Evolutionary conservation across 2,888 invertebrate species (phyloP).

Genomic region (Omphaloscelis lunosa): DNA sequence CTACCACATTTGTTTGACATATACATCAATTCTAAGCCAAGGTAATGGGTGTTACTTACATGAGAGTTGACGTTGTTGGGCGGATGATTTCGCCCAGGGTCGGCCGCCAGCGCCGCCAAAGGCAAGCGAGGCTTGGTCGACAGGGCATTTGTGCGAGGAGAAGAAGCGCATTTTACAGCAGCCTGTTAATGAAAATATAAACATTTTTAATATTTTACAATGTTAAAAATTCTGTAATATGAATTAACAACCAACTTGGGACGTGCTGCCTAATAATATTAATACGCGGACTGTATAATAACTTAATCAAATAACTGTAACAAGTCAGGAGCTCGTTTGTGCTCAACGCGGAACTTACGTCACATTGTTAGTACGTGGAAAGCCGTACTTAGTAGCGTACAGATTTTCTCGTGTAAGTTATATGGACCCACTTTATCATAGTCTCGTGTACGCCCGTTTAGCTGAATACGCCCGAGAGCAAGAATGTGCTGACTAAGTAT

Average conservation of each 20-base stretch:
- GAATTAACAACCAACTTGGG: not conserved
- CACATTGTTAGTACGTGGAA: slow-evolving; percentile 68
- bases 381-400: slow-evolving; percentile 63
- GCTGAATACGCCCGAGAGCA: slow-evolving; percentile 70
- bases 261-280: not conserved
- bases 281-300: slow-evolving; percentile 10
- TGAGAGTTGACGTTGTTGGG: slow-evolving; percentile 89
- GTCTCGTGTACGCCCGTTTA: slow-evolving; percentile 59
- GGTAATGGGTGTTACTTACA: slow-evolving; percentile 78
- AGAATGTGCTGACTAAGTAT: slow-evolving; percentile 74
- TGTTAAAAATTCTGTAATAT: not conserved
- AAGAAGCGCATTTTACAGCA: slow-evolving; percentile 89
- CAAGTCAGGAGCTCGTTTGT: slow-evolving; percentile 63
- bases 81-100: slow-evolving; percentile 86
- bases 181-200: slow-evolving; percentile 76
- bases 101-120: slow-evolving; percentile 84
- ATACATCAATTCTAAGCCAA: slow-evolving; percentile 27
- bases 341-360: slow-evolving; percentile 69
- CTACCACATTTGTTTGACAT: slow-evolving; percentile 41
- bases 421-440: slow-evolving; percentile 77
- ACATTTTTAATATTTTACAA: slow-evolving; percentile 44
- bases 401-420: slow-evolving; percentile 74
- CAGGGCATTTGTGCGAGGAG: slow-evolving; percentile 88
- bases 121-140: slow-evolving; percentile 88
- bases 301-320: slow-evolving; percentile 15